Percentiles rank a stretch among this genome's conserved stretches.
These are phyloP conservation scores for Gymnocephalus cernua DNA, from an alignment of 2,113 vertebrate species.

Conservation along the genomic window DNA sequence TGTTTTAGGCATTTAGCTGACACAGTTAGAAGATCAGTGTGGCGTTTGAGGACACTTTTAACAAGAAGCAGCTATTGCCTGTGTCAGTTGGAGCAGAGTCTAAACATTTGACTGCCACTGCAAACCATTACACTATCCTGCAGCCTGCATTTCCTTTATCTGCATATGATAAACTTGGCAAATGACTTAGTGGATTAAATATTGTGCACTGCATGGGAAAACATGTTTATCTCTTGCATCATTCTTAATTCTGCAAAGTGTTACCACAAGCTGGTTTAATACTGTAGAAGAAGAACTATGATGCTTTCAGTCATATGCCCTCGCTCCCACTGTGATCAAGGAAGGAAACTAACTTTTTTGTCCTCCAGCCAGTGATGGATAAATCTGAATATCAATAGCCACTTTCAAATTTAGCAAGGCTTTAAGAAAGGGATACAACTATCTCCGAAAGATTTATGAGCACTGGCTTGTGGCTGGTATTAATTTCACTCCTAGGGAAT, in stretches of 20 bases:
- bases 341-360: slow-evolving; percentile 14
- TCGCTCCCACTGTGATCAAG: slow-evolving; percentile 1
- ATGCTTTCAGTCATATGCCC: neutral
- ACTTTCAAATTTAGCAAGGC: slow-evolving; percentile 1
- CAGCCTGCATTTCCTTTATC: slow-evolving; percentile 2
- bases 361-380: slow-evolving; percentile 24
- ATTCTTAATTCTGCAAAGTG: slow-evolving; percentile 9
- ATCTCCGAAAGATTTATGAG: slow-evolving; percentile 20
- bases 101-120: neutral
- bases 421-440: slow-evolving; percentile 9
- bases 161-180: slow-evolving; percentile 7
- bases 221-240: slow-evolving; percentile 25
- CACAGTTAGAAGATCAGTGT: neutral
- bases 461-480: slow-evolving; percentile 46
- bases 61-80: neutral
- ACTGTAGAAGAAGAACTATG: slow-evolving; percentile 14
- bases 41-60: slow-evolving; percentile 16
- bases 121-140: neutral
- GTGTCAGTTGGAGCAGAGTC: slow-evolving; percentile 7
- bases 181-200: neutral
- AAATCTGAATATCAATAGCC: slow-evolving; percentile 5
- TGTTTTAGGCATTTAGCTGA: slow-evolving; percentile 12
- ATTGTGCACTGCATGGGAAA: neutral
- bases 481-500: slow-evolving; percentile 32
- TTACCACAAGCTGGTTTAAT: slow-evolving; percentile 38